Evolutionary conservation across 2,888 invertebrate genomes (phyloP), one percentile per base, ranked within the genome.

Genomic region (Brenthis hecate): DNA sequence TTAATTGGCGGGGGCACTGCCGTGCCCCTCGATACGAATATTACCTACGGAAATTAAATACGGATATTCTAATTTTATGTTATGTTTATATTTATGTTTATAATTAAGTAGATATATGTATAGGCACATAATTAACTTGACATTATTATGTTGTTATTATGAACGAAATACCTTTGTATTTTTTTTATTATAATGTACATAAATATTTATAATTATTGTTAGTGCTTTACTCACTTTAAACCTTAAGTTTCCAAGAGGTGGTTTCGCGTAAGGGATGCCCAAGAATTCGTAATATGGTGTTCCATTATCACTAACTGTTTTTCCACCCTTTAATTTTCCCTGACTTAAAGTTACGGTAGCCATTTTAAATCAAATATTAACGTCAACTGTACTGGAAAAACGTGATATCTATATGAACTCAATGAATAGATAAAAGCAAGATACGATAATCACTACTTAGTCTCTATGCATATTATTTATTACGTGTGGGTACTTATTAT

Each of bases 231-330:
- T 77, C 74, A 88, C 87, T 81, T 80, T 79, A 75, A 87, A 88
- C 66, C 87, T 77, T 56, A 87, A 73, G 14, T 82, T 75, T 61
- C 85, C 94, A 2, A 94, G 55, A 0, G 94, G 94, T 36, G 94
- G 93, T 68, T 89, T 86, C 0, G 94, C 94, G 73, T 94, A 94
- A 0, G 94, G 94, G 64, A 94, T 87, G 16, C 89, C 87, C 60
- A 89, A 75, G 75, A 93, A 94, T 43, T 89, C 89, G 64, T 81
- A 85, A 73, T 92, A 92, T 71, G 84, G 78, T 48, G 84, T 80
- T 58, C 88, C 91, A 71, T 79, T 84, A 56, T 81, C 82, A 4
- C 89, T 89, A 62, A 74, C 78, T 67, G 83, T 72, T 74, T 79
- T 80, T 32, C 79, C 81, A 0, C 93, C 93, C 69, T 74, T 79